These are phyloP conservation scores for Stictocephala bisonia DNA, from an alignment of 2,888 invertebrate genomes.

Conservation along the genomic window DNA sequence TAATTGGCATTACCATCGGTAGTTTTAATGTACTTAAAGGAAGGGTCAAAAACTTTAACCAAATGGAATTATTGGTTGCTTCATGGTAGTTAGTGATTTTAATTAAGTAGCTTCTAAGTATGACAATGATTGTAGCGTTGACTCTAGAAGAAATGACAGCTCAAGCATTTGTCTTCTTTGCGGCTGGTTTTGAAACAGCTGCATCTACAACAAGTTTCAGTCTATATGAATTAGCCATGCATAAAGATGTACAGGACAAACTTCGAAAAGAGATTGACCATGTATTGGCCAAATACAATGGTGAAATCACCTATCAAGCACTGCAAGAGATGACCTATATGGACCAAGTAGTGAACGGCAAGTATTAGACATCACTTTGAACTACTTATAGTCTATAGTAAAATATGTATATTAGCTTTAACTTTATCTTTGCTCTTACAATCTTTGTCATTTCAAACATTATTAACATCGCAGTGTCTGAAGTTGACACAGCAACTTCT, in stretches of 20 bases:
- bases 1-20: no score
- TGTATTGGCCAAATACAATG: slow-evolving; percentile 64
- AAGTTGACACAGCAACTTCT: no score
- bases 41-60: no score
- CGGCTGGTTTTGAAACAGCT: slow-evolving; percentile 69
- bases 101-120: no score
- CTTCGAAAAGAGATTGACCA: slow-evolving; percentile 67
- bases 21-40: no score
- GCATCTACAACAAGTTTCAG: slow-evolving; percentile 70
- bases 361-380: slow-evolving; percentile 28
- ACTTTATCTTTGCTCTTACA: no score
- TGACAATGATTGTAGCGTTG: slow-evolving; percentile 65
- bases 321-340: slow-evolving; percentile 70
- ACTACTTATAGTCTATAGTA: no score
- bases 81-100: no score
- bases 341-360: slow-evolving; percentile 70
- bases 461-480: no score
- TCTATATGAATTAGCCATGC: slow-evolving; percentile 69
- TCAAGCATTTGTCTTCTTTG: slow-evolving; percentile 67
- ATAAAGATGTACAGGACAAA: slow-evolving; percentile 67
- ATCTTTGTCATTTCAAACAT: no score
- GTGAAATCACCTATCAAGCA: slow-evolving; percentile 68
- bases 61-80: no score
- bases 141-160: slow-evolving; percentile 65
- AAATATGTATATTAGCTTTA: no score